Conservation (phyloP, 2,113 vertebrate genomes). For the Megaptera novaeangliae region DNA sequence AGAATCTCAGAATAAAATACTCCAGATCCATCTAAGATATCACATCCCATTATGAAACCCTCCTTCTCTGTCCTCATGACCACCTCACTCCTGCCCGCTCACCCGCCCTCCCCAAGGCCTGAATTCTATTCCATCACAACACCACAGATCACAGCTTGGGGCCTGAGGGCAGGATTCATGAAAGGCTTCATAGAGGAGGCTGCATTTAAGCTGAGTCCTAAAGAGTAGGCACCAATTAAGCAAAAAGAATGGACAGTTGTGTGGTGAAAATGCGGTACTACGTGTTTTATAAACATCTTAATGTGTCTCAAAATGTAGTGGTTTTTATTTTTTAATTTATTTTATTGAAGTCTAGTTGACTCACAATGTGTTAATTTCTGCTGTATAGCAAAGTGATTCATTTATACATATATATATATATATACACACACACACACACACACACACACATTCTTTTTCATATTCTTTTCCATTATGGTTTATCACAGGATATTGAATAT, state of each 20-base stretch:
- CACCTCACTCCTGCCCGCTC: not conserved
- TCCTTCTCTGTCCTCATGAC: not conserved
- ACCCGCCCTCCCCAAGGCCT: not conserved
- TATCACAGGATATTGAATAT: not conserved
- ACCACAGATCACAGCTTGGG: not conserved
- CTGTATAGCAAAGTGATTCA: not conserved
- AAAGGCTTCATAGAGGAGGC: not conserved
- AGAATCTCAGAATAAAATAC: not conserved
- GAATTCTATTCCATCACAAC: not conserved
- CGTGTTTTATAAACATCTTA: not conserved
- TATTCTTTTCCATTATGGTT: not conserved
- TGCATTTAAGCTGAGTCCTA: not conserved
- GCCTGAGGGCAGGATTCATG: not conserved
- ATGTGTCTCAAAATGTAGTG: not conserved
- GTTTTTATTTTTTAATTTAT: not conserved
- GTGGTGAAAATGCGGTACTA: not conserved
- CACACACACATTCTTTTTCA: not conserved
- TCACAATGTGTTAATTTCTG: not conserved
- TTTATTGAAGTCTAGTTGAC: not conserved
- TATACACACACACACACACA: too few species aligned
- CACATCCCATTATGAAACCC: not conserved
- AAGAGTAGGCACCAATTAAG: not conserved
- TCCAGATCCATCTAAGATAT: not conserved
- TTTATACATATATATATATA: not conserved
- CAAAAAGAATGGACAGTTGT: not conserved